Evolutionary conservation across 2,888 invertebrate species (phyloP).

Genomic region (Nebria salina): DNA sequence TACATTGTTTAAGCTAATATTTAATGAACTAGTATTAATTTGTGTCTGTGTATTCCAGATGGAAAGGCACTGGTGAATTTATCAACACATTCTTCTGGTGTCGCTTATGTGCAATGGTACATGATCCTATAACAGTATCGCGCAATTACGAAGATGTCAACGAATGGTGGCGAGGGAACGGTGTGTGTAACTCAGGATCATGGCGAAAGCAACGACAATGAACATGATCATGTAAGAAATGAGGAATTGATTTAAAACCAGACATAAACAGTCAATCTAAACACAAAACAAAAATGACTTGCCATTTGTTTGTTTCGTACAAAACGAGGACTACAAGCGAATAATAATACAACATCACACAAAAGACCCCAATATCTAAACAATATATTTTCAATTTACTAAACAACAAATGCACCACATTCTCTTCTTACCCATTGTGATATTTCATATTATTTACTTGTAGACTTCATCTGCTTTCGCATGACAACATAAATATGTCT

Average conservation of each 20-base stretch:
- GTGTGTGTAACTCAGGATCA: constrained; percentile 79
- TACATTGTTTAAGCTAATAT: not conserved
- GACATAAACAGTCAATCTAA: constrained; percentile 4
- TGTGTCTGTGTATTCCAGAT: constrained; percentile 54
- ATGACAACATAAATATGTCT: constrained; percentile 15
- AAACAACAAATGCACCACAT: not conserved
- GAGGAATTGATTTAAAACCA: constrained; percentile 16
- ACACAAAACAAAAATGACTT: not conserved
- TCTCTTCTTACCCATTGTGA: not conserved
- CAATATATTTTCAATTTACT: not conserved
- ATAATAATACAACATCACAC: not conserved
- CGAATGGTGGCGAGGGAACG: constrained; percentile 90
- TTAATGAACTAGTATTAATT: not conserved
- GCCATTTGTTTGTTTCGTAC: constrained; percentile 22
- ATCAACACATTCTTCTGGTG: constrained; percentile 97
- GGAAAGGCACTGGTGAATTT: constrained; percentile 93
- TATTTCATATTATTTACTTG: not conserved
- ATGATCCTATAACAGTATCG: constrained; percentile 68
- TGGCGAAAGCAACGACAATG: constrained; percentile 63
- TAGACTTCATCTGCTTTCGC: constrained; percentile 4
- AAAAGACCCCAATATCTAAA: not conserved
- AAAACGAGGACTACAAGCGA: constrained; percentile 3
- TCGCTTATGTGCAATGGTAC: constrained; percentile 86
- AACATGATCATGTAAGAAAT: not conserved
- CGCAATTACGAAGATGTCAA: constrained; percentile 84